Evolutionary conservation across 1,140 invertebrate species (phyloP).

Genomic region (Lycorma delicatula): DNA sequence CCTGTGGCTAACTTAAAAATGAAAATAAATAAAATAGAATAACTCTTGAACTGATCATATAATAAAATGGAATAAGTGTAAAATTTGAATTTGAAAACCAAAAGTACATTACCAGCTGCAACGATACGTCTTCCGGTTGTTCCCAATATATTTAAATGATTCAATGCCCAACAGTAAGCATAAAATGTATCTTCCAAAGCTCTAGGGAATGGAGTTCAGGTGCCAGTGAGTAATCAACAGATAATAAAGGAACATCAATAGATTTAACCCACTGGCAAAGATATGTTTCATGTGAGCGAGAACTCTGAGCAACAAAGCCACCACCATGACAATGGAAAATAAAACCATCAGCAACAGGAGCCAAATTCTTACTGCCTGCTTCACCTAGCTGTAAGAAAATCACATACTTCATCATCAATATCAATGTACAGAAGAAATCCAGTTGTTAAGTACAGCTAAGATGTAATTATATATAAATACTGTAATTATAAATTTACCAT

Average conservation of each 20-base stretch:
- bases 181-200: conserved; percentile 92
- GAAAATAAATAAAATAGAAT: too few species aligned
- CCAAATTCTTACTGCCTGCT: conserved; percentile 35
- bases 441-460: too few species aligned
- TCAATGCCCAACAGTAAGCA: conserved; percentile 85
- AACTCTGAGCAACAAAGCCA: conserved; percentile 95
- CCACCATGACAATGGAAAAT: conserved; percentile 96
- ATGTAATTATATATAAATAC: too few species aligned
- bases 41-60: too few species aligned
- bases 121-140: conserved; percentile 55
- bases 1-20: too few species aligned
- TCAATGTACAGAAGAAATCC: too few species aligned
- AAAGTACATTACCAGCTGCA: conserved; percentile 45
- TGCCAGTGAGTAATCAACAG: conserved; percentile 92
- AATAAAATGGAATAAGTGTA: too few species aligned
- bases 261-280: conserved; percentile 81
- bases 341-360: conserved; percentile 49
- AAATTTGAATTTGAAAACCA: too few species aligned
- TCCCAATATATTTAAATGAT: conserved; percentile 57
- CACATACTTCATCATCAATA: too few species aligned
- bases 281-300: conserved; percentile 90
- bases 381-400: conserved; percentile 41
- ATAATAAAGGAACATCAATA: conserved; percentile 81
- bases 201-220: conserved; percentile 81
- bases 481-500: too few species aligned